Evolutionary conservation across 2,797 vertebrate genomes (phyloP), one percentile per base, ranked within the genome.

Genomic region (Hoplostethus mediterraneus): DNA sequence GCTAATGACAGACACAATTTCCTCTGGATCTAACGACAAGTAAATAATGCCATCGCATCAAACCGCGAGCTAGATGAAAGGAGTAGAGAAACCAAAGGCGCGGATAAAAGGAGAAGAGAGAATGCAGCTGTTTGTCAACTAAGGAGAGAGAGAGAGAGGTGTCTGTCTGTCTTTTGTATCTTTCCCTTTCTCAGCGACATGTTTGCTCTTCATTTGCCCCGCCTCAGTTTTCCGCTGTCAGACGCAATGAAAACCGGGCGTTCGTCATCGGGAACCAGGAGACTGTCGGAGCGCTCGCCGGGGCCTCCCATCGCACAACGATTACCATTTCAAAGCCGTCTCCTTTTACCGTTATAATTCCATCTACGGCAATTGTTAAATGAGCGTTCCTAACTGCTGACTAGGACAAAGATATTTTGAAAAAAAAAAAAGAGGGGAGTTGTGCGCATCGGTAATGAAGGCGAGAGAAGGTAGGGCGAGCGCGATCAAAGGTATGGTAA

Each of bases 401-500:
- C 90, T 88, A 87, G 81, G 84, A 91, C 90, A 89, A 90, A 92
- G 90, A 91, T 92, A 89, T 87, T 90, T 82, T 69, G 52, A 75
- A 87, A 82, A 88, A 82, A 73, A 12, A 79, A 80, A 79, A n/a
- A n/a, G n/a, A n/a, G n/a, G 75, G 71, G 76, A 91, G 81, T 82
- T 79, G 73, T 71, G 58, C 82, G 90, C 87, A 91, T 92, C 42
- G n/a, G 76, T 86, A 92, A 92, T 91, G 86, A 93, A 74, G 87
- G 74, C 78, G 58, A 80, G 83, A 79, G 76, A 89, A 89, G 89
- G 87, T 89, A 88, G 84, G 76, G 76, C 8, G 82, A 77, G 73
- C 12, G 80, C 47, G 84, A 94, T 94, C 93, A 95, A 95, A 95
- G 91, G 85, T 91, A 94, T 94, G 93, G 64, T 92, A 94, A 94